A percentile compares a stretch with the other conserved stretches of the same genome.
Evolutionary conservation across 2,888 invertebrate genomes (phyloP).

Genomic region (Stenurella melanura): DNA sequence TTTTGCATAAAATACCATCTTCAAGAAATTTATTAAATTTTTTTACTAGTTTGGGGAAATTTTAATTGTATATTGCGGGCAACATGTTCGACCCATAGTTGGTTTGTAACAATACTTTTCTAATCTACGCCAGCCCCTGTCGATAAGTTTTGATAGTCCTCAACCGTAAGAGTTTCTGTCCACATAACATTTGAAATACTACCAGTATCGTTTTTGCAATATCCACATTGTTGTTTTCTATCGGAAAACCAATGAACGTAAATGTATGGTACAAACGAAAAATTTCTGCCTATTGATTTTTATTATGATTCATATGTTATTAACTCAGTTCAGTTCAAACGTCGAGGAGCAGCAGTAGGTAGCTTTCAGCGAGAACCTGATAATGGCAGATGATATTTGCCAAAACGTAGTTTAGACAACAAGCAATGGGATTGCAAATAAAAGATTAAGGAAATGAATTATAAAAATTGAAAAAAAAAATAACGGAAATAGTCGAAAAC

Average conservation of each 20-base stretch:
- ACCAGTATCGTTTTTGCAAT: constrained; percentile 83
- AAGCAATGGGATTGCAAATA: too few species aligned
- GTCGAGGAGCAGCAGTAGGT: too few species aligned
- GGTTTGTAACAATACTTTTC: constrained; percentile 98
- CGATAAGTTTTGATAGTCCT: constrained; percentile 95
- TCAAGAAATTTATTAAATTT: constrained; percentile 84
- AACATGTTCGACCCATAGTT: constrained; percentile 91
- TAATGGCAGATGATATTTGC: too few species aligned
- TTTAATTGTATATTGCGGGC: constrained; percentile 97
- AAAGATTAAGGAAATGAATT: too few species aligned
- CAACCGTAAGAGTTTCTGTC: constrained; percentile 87
- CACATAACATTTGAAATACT: constrained; percentile 91
- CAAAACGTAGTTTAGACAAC: too few species aligned
- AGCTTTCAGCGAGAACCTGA: too few species aligned
- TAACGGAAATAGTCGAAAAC: too few species aligned
- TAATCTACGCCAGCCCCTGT: constrained; percentile 97
- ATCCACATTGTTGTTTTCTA: constrained; percentile 86
- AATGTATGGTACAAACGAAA: too few species aligned
- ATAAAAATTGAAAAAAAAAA: too few species aligned
- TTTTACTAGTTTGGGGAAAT: constrained; percentile 90
- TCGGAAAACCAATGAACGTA: constrained; percentile 86
- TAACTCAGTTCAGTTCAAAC: too few species aligned
- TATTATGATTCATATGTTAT: too few species aligned
- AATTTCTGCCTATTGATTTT: too few species aligned
- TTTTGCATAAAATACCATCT: constrained; percentile 71